Conservation (phyloP, 2,888 invertebrate species). For the Campoletis raptor region DNA sequence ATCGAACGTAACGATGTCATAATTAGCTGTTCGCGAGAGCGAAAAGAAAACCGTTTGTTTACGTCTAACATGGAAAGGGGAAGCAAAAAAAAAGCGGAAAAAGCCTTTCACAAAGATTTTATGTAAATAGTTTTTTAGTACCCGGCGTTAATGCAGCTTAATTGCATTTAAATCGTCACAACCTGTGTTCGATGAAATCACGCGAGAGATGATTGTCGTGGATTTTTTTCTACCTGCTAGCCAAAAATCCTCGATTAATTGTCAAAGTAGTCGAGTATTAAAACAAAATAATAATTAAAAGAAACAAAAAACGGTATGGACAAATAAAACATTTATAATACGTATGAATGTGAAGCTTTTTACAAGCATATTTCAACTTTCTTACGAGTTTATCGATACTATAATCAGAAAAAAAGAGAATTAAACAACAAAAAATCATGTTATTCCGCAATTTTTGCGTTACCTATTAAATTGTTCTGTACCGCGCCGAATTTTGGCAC, state of each 20-base stretch:
- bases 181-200: constrained; percentile 56
- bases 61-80: constrained; percentile 71
- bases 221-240: constrained; percentile 59
- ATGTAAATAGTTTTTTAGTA: constrained; percentile 78
- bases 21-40: constrained; percentile 74
- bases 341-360: constrained; percentile 64
- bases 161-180: constrained; percentile 53
- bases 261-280: constrained; percentile 49
- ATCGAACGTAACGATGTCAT: constrained; percentile 76
- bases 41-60: constrained; percentile 72
- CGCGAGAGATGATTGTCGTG: constrained; percentile 8
- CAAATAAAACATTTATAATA: constrained; percentile 46
- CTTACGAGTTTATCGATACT: constrained; percentile 51
- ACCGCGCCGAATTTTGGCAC: constrained; percentile 33
- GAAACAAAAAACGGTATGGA: constrained; percentile 37
- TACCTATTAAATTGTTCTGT: constrained; percentile 30
- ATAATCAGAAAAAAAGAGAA: constrained; percentile 20
- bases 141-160: constrained; percentile 51
- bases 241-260: constrained; percentile 53
- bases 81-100: constrained; percentile 17
- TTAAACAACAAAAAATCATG: constrained; percentile 13
- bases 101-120: constrained; percentile 81
- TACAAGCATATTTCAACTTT: constrained; percentile 62
- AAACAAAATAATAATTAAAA: constrained; percentile 34
- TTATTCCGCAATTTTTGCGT: constrained; percentile 50